Base-by-base conservation (phyloP, 2,113 vertebrate species). In the Anolis carolinensis region DNA sequence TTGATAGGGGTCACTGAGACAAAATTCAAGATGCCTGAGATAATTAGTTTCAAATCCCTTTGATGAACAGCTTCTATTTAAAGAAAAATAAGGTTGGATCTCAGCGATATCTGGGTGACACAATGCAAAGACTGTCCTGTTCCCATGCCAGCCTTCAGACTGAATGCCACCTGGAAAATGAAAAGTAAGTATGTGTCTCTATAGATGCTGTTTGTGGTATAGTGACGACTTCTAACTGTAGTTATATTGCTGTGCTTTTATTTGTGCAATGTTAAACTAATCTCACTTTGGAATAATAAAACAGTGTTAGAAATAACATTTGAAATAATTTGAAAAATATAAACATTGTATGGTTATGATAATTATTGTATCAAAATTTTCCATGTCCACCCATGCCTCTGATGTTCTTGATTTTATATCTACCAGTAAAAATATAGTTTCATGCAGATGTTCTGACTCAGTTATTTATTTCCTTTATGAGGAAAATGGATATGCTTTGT, bases 41-140 rank as follows among this genome's bases (percentile, higher is more conserved):
- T 84, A 84, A 84, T 84, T 84, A 72, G 55, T 65, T 75, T 75
- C 25, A 75, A 75, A 75, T 84, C 21, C 72, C 82, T 65, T 62
- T 84, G 71, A 65, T 75, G 82, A 75, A 75, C 5, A 84, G 82
- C 36, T 84, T 75, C 82, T 84, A 84, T 84, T 84, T 84, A 75
- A 84, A 18, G 71, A 84, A 55, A 84, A 65, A n/a, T 44, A 65
- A 48, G 82, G 27, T 59, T 84, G 21, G 16, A 13, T 63, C 55
- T 65, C 55, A 65, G 16, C 48, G 34, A 84, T 63, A 84, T 65
- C 72, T 84, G 75, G 72, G 82, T 75, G 82, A 65, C 34, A 75
- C 27, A 13, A 27, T 75, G 27, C 59, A 62, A 5, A 36, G 2
- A 44, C 34, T n/a, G 82, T 11, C 71, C 72, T 75, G 52, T 48